Evolutionary conservation across 2,113 vertebrate genomes (phyloP).

Genomic region (Hymenochirus boettgeri): DNA sequence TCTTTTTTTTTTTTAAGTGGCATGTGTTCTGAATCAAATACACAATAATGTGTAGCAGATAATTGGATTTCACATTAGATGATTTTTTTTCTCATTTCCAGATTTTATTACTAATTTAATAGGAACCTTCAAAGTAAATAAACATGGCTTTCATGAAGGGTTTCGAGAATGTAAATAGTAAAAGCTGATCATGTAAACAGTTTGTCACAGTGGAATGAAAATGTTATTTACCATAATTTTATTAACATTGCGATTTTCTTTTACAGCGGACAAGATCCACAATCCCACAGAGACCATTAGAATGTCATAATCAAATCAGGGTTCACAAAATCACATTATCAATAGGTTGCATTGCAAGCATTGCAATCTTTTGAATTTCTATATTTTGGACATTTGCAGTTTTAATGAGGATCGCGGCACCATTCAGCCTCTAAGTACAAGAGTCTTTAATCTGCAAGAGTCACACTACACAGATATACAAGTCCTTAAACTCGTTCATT

Average conservation of each 20-base stretch:
- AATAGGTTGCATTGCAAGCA: slow-evolving; percentile 24
- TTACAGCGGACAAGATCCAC: slow-evolving; percentile 21
- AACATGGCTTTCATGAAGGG: not conserved
- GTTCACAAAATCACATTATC: slow-evolving; percentile 22
- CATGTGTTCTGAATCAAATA: not conserved
- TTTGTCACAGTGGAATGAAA: slow-evolving; percentile 28
- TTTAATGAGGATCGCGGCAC: slow-evolving; percentile 2
- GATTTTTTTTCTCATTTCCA: no score
- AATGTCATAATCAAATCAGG: slow-evolving; percentile 30
- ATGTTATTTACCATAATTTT: slow-evolving; percentile 30
- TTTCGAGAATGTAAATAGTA: not conserved
- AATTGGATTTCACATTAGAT: no score
- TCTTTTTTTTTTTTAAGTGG: slow-evolving; percentile 1
- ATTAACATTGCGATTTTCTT: slow-evolving; percentile 16
- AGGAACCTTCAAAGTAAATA: no score
- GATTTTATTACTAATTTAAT: no score
- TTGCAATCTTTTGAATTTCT: slow-evolving; percentile 34
- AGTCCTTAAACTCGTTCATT: no score
- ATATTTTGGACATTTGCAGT: slow-evolving; percentile 12
- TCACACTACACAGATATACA: not conserved
- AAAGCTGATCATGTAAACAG: not conserved
- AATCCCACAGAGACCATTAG: slow-evolving; percentile 35
- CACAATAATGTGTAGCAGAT: no score
- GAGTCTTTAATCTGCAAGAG: not conserved
- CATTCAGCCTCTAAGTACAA: not conserved